Percentiles rank a stretch among this genome's conserved stretches.
phyloP scores from a whole-genome alignment of 2,888 invertebrate genomes.

The Volucella inanis region DNA sequence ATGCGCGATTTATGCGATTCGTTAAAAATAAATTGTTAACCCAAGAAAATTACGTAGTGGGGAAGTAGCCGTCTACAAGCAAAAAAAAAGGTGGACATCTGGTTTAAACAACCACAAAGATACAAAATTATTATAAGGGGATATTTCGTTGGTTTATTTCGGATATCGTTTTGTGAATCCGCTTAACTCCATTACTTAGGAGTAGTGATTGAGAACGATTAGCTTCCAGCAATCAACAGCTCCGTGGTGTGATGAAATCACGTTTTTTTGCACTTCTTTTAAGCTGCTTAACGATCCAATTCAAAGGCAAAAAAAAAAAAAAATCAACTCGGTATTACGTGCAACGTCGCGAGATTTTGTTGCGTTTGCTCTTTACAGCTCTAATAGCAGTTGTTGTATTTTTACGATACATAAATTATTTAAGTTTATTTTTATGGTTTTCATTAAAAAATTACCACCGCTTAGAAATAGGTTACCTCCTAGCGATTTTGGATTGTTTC shows the following conservation, averaged over 20 bases:
- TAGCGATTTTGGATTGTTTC: conserved; percentile 53
- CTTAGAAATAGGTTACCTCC: conserved; percentile 68
- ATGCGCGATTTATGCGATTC: conserved; percentile 57
- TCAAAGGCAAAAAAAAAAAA: conserved; percentile 26
- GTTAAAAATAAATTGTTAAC: conserved; percentile 50
- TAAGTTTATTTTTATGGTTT: conserved; percentile 61
- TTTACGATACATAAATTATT: conserved; percentile 60
- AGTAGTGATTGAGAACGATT: conserved; percentile 55
- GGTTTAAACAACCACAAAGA: conserved; percentile 18
- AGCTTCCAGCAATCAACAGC: background rate
- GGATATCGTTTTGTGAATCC: conserved; percentile 39
- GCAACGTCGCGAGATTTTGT: conserved; percentile 16
- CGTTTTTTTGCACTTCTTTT: conserved; percentile 24
- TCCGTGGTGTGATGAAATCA: conserved; percentile 8
- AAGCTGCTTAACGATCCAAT: conserved; percentile 50
- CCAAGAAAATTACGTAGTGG: conserved; percentile 11
- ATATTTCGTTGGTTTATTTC: conserved; percentile 36
- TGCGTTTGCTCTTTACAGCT: background rate
- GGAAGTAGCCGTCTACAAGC: background rate
- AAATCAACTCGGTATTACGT: conserved; percentile 23
- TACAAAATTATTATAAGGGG: conserved; percentile 54
- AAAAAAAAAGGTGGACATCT: conserved; percentile 46
- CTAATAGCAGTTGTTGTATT: conserved; percentile 31
- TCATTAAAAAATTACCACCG: conserved; percentile 67
- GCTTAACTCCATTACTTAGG: conserved; percentile 12